phyloP scores from a whole-genome alignment of 37 sponge, comb jelly and placozoan species.

The Cliona cf. orientalis region DNA sequence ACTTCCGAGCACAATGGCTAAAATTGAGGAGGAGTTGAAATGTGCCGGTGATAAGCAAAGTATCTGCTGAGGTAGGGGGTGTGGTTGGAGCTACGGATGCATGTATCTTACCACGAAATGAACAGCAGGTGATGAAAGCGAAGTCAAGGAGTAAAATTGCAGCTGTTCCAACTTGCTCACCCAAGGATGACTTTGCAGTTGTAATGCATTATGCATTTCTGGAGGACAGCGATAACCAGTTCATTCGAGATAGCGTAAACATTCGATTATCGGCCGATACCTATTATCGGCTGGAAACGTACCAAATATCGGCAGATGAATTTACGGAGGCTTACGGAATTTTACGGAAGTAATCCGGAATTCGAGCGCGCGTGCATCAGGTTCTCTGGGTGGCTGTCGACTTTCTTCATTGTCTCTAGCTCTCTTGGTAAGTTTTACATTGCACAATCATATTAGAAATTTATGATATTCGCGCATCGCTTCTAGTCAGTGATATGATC shows the following conservation, averaged over 20 bases:
- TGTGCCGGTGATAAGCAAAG: background rate
- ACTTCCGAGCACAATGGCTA: background rate
- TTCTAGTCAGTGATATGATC: no score
- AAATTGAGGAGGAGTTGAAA: background rate
- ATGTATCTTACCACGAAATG: constrained; percentile 4
- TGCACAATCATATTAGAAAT: no score
- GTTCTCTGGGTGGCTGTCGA: no score
- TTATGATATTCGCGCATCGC: no score
- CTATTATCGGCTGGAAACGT: no score
- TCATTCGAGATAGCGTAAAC: constrained; percentile 13
- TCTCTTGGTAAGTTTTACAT: no score
- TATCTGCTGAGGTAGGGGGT: background rate
- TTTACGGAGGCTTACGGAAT: no score
- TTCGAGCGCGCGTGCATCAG: no score
- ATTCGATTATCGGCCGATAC: no score
- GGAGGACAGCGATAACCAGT: background rate
- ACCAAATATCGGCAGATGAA: no score
- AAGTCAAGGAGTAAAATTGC: background rate
- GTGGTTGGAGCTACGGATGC: background rate
- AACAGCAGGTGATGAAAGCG: background rate
- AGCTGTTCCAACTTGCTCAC: background rate
- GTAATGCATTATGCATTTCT: background rate
- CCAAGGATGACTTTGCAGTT: background rate
- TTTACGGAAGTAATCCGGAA: no score
- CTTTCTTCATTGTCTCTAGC: no score